Evolutionary conservation across 2,113 vertebrate genomes (phyloP).

Genomic region (Coracopsis vasa): DNA sequence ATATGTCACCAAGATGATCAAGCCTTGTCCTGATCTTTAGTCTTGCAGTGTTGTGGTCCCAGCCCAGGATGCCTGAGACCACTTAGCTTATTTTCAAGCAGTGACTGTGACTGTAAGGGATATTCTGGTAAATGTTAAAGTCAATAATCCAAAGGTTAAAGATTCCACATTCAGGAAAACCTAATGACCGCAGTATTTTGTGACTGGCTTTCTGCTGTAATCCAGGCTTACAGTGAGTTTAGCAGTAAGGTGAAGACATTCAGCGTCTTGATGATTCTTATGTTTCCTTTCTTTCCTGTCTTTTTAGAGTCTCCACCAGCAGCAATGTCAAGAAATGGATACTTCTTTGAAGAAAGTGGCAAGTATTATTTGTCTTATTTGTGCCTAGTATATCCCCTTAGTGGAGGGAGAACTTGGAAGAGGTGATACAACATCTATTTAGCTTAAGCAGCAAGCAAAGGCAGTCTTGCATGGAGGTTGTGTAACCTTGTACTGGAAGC

Average conservation of each 20-base stretch:
- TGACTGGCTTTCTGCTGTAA: background rate
- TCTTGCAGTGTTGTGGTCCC: background rate
- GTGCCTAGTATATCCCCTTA: accelerated
- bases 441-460: background rate
- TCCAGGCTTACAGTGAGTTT: background rate
- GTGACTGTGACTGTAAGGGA: too few relatives aligned
- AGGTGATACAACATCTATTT: background rate
- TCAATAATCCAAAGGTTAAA: background rate
- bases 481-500: background rate
- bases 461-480: background rate
- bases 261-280: background rate
- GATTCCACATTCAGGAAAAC: background rate
- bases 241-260: background rate
- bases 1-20: background rate
- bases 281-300: background rate
- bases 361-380: conserved; percentile 70
- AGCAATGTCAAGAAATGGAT: conserved; percentile 84
- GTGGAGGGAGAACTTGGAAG: background rate
- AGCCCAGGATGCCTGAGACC: background rate
- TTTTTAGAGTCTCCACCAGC: conserved; percentile 69
- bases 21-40: background rate
- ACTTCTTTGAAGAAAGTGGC: conserved; percentile 85
- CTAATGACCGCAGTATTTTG: background rate
- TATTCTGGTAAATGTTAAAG: background rate
- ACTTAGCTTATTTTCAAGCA: background rate